Percentiles rank a stretch among this genome's conserved stretches.
Evolutionary conservation across 2,888 invertebrate species (phyloP).

Genomic region (Eudasyphora cyanicolor): DNA sequence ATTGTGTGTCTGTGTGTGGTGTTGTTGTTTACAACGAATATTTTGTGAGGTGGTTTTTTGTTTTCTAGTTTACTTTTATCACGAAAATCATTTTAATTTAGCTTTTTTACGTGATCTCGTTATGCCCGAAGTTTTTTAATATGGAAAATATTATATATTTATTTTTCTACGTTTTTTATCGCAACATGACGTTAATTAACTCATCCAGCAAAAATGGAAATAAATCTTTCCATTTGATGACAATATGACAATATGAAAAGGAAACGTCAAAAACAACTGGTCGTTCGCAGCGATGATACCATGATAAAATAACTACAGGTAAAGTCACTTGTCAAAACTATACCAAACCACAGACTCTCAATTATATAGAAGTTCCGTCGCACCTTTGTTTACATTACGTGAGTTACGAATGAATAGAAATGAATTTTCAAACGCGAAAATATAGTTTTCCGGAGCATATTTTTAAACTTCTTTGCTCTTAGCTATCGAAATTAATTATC

Average conservation of each 20-base stretch:
- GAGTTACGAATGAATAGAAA: too few relatives aligned
- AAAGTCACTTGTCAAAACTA: too few relatives aligned
- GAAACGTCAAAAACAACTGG: conserved; percentile 59
- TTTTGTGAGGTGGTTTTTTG: background rate
- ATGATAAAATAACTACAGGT: too few relatives aligned
- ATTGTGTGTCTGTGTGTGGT: conserved; percentile 69
- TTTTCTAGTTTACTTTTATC: conserved; percentile 32
- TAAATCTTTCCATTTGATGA: conserved; percentile 21
- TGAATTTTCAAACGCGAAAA: too few relatives aligned
- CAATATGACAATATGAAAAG: background rate
- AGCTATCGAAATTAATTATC: too few relatives aligned
- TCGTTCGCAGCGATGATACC: conserved; percentile 2
- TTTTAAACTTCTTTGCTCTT: too few relatives aligned
- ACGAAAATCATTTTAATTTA: conserved; percentile 63
- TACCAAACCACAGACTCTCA: too few relatives aligned
- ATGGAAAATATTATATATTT: too few relatives aligned
- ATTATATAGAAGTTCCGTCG: too few relatives aligned
- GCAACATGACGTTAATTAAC: conserved; percentile 77
- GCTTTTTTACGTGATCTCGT: background rate
- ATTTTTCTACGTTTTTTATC: conserved; percentile 72
- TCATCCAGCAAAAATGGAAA: conserved; percentile 69
- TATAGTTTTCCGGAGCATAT: too few relatives aligned
- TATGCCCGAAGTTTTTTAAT: too few relatives aligned
- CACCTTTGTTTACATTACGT: too few relatives aligned
- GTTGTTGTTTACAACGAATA: background rate